Base-by-base conservation (phyloP, 2,888 invertebrate genomes). In the Troides oblongomaculatus region DNA sequence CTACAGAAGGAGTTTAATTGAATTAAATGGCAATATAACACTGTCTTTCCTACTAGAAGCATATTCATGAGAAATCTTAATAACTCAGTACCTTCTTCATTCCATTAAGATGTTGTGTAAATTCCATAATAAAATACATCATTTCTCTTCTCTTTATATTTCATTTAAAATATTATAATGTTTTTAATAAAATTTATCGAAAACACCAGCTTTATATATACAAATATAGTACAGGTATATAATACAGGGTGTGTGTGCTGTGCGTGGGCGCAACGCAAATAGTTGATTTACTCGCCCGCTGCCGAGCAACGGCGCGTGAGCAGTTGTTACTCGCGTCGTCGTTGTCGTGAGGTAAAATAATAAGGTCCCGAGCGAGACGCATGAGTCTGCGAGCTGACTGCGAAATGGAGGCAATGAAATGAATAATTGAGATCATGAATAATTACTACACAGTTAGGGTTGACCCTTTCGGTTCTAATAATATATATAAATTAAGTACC, bases 231-330 rank as follows among this genome's bases (percentile, higher is more conserved):
- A n/a, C n/a, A n/a, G n/a, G n/a, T n/a, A n/a, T n/a, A n/a, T n/a
- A n/a, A n/a, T 59, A 46, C 17, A 53, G 66, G 59, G 71, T 64
- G 65, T 64, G 72, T 64, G 71, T 65, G 65, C 25, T 46, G 69
- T 72, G 77, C 76, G 75, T 74, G 66, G 70, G 73, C 74, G 76
- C 77, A 76, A 84, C 81, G 85, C 90, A 90, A 90, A 90, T 89
- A 89, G 89, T 90, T 90, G 90, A 91, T 90, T 90, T 89, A 89
- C 83, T 79, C 79, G 77, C 77, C 71, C 81, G 81, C 83, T 81
- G 81, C 81, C 76, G 78, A 78, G 75, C 83, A 82, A 81, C 82
- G 81, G 80, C 79, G 72, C 76, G 74, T 73, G 78, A 75, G 73
- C 73, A 66, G 74, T 80, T 82, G 77, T 80, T 80, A 50, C 79